Conservation (phyloP, 1,140 invertebrate species). For the Scaptomyza montana region DNA sequence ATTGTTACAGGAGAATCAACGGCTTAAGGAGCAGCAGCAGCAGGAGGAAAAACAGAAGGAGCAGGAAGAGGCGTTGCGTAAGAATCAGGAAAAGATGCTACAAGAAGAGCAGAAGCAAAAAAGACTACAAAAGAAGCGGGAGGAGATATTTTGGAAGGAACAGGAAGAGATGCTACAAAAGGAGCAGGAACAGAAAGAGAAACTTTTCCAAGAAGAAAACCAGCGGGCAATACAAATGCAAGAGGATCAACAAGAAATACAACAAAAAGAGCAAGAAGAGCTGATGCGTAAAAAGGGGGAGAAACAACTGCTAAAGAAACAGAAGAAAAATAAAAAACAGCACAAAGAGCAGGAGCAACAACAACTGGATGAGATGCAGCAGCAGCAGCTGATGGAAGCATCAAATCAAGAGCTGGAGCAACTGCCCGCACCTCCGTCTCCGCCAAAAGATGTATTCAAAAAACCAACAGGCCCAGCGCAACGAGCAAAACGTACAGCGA, state of each 20-base stretch:
- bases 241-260: background rate
- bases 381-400: background rate
- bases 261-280: background rate
- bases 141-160: no score
- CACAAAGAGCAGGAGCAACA: background rate
- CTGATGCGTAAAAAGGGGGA: background rate
- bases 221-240: background rate
- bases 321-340: background rate
- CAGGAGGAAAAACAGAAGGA: background rate
- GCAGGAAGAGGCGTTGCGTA: background rate
- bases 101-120: background rate
- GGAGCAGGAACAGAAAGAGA: background rate
- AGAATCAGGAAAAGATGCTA: background rate
- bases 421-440: background rate
- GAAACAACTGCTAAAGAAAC: background rate
- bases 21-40: background rate
- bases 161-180: background rate
- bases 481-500: constrained; percentile 19
- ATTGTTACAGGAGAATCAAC: background rate
- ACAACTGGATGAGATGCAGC: background rate
- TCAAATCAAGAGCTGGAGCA: background rate
- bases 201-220: background rate
- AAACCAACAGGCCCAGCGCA: constrained; percentile 57
- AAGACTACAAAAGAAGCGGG: background rate
- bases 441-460: constrained; percentile 51